Evolutionary conservation across 2,113 vertebrate species (phyloP).

Genomic region (Agelaius phoeniceus): DNA sequence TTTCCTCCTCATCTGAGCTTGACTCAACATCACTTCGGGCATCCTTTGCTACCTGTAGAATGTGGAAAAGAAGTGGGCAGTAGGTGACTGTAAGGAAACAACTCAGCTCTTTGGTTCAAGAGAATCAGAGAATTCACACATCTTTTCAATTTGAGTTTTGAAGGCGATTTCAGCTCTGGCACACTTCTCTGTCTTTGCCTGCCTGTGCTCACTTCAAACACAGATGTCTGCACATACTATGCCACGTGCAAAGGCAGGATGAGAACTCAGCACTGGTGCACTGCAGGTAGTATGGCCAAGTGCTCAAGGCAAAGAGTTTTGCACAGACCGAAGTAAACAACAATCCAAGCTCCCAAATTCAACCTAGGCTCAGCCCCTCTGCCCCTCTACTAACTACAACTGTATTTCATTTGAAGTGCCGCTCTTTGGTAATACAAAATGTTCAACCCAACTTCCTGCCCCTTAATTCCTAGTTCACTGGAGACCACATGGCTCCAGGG

Average conservation of each 20-base stretch:
- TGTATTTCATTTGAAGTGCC: not conserved
- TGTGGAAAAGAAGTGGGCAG: not conserved
- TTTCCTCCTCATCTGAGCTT: constrained; percentile 94
- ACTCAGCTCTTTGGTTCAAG: not conserved
- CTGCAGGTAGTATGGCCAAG: not conserved
- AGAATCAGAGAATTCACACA: not conserved
- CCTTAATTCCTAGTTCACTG: not conserved
- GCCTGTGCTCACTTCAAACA: not conserved
- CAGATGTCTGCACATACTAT: not conserved
- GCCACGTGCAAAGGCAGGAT: not conserved
- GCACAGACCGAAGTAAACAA: not conserved
- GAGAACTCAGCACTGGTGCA: not conserved
- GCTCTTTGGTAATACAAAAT: not conserved
- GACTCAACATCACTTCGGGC: constrained; percentile 95
- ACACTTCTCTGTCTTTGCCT: not conserved
- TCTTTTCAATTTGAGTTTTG: not conserved
- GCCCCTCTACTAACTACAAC: not conserved
- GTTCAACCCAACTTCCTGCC: not conserved
- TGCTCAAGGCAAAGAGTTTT: not conserved
- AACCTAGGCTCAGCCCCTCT: not conserved
- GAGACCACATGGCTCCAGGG: not conserved
- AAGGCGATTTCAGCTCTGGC: not conserved
- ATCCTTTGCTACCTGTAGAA: constrained; percentile 90
- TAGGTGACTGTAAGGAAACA: not conserved
- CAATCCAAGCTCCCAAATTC: not conserved